phyloP scores from a whole-genome alignment of 1,140 invertebrate genomes.

The Drosophila malerkotliana region DNA sequence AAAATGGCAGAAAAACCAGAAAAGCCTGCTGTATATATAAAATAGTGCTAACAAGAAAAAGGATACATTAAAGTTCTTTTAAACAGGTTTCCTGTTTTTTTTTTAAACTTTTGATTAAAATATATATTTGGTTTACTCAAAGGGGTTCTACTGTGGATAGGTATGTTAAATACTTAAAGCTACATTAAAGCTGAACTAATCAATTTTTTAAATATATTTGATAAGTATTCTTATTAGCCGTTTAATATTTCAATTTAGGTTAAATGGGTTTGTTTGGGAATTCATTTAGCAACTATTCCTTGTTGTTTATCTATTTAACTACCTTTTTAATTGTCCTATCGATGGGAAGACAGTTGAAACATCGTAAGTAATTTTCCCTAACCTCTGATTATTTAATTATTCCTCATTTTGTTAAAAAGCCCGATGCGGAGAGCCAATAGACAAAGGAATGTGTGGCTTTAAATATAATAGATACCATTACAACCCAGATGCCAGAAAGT shows the following conservation, averaged over 20 bases:
- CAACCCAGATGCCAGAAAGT: background rate
- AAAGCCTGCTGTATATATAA: constrained; percentile 4
- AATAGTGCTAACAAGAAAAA: background rate
- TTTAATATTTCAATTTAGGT: too few relatives aligned
- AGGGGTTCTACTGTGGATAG: too few relatives aligned
- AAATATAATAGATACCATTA: background rate
- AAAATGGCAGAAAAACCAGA: constrained; percentile 27
- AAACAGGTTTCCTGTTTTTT: too few relatives aligned
- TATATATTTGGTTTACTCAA: too few relatives aligned
- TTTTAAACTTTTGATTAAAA: too few relatives aligned
- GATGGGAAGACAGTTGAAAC: background rate
- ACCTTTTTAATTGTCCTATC: background rate
- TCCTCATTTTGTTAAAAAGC: background rate
- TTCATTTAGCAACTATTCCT: background rate
- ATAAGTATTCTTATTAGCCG: too few relatives aligned
- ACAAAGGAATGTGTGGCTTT: background rate
- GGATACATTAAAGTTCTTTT: too few relatives aligned
- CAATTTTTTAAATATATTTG: too few relatives aligned
- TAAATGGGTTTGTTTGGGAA: background rate
- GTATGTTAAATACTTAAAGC: too few relatives aligned
- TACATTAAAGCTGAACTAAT: too few relatives aligned
- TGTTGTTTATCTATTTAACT: background rate
- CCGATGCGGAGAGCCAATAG: background rate
- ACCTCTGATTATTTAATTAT: background rate
- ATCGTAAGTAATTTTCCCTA: background rate